A percentile compares a stretch with the other conserved stretches of the same genome.
Conservation (phyloP, 2,888 invertebrate species). For the Deilephila porcellus region DNA sequence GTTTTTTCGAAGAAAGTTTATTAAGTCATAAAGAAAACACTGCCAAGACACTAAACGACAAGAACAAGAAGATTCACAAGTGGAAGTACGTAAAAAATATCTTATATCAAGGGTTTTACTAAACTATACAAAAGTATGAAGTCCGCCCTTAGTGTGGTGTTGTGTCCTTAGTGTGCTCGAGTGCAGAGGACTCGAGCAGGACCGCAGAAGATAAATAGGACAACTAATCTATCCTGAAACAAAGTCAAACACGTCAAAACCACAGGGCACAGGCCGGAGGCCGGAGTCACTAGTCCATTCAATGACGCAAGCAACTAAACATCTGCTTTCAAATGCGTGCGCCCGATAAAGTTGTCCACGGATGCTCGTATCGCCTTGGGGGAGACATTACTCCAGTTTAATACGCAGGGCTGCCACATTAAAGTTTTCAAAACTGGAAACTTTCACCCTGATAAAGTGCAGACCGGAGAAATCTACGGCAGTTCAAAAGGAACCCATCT, state of each 20-base stretch:
- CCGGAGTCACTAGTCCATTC: conserved; percentile 11
- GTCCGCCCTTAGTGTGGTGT: no score
- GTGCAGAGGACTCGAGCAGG: not conserved
- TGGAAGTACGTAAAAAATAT: no score
- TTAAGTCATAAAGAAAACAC: no score
- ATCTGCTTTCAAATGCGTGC: conserved; percentile 52
- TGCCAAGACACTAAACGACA: no score
- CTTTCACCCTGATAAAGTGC: conserved; percentile 46
- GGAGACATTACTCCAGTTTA: conserved; percentile 63
- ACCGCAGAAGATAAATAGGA: conserved; percentile 1
- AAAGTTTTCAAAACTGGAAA: conserved; percentile 44
- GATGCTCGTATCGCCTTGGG: conserved; percentile 55
- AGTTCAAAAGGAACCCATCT: conserved; percentile 26
- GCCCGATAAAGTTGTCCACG: conserved; percentile 59
- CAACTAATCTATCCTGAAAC: not conserved
- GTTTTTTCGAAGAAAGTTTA: no score
- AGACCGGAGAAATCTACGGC: conserved; percentile 30
- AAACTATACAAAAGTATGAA: no score
- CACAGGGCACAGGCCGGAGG: not conserved
- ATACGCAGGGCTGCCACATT: conserved; percentile 54
- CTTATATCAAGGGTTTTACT: no score
- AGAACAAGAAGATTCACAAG: no score
- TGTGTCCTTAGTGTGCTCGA: no score
- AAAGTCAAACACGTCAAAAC: conserved; percentile 13
- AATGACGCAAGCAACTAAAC: conserved; percentile 36